A percentile compares a stretch with the other conserved stretches of the same genome.
These are phyloP conservation scores for Manis pentadactyla DNA, from an alignment of 2,797 vertebrate species.

Conservation along the genomic window DNA sequence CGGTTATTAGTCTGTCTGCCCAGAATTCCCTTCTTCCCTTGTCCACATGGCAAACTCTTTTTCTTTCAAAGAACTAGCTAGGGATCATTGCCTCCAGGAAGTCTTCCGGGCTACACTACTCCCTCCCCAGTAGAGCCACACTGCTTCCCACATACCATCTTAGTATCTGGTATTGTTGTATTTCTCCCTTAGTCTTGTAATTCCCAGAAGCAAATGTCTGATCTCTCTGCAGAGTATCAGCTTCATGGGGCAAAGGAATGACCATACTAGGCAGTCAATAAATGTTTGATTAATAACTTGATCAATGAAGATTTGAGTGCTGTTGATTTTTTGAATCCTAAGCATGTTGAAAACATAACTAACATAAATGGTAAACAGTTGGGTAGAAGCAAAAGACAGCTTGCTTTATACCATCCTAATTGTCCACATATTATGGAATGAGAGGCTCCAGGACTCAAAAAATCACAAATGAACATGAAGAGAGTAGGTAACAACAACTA, in stretches of 20 bases:
- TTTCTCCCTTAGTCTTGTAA: not conserved
- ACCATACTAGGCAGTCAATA: not conserved
- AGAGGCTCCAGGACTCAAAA: not conserved
- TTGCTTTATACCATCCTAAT: not conserved
- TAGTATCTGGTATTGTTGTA: not conserved
- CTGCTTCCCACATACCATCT: not conserved
- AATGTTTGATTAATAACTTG: not conserved
- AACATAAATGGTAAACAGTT: not conserved
- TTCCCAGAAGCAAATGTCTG: not conserved
- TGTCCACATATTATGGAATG: not conserved
- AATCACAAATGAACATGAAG: not conserved
- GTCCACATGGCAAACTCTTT: not conserved
- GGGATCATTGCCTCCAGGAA: not conserved
- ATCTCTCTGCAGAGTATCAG: not conserved
- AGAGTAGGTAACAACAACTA: constrained; percentile 2
- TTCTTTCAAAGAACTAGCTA: not conserved
- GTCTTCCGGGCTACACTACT: not conserved
- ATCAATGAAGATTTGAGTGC: not conserved
- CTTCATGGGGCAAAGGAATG: not conserved
- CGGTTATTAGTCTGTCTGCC: not conserved
- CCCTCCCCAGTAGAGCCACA: not conserved
- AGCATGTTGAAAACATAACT: constrained; percentile 11
- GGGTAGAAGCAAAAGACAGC: not conserved
- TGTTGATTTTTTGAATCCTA: not conserved
- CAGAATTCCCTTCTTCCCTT: not conserved